Evolutionary conservation across 2,113 vertebrate genomes (phyloP), one percentile per base, ranked within the genome.

Genomic region (Larimichthys crocea): DNA sequence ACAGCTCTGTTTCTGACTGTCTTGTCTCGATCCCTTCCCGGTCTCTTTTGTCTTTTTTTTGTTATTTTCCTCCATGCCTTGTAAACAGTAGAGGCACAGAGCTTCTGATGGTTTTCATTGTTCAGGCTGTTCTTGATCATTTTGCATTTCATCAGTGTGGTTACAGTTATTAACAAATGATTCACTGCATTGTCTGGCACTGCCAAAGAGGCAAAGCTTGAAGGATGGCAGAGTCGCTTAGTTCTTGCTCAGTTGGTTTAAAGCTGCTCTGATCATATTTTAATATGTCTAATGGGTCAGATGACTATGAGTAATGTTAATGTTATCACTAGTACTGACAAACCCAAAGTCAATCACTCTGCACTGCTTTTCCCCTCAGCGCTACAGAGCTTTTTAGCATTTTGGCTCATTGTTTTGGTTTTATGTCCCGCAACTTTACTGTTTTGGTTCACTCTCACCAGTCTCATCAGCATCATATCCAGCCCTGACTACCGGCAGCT

Each of bases 1-100:
- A 20, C 56, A 68, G 76, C 62, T 59, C 75, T 8, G 50, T 85
- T 80, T 85, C 82, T 88, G 79, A 46, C 76, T 79, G 73, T 82
- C 60, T 49, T n/a, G 64, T 75, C 74, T 74, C 31, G 70, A 72
- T 73, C 76, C 19, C 50, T 22, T 63, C 40, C 44, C 61, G 3
- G 60, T 69, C 15, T 64, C 26, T 66, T 55, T 52, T 35, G 20
- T 70, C 52, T 68, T 56, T 40, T 35, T 7, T 40, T 40, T 40
- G 35, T 40, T 40, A 7, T 40, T 40, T 40, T 40, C 35, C 67
- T 49, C 31, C 44, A 11, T 1, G 40, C 40, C 48, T 63, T 6
- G 46, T 19, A 71, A 24, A 53, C 48, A 16, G 48, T 3, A 7
- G 22, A 46, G 19, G 49, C 22, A 19, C 14, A 68, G 40, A n/a